Evolutionary conservation across 2,797 vertebrate species (phyloP).

Genomic region (Clarias fuscus): DNA sequence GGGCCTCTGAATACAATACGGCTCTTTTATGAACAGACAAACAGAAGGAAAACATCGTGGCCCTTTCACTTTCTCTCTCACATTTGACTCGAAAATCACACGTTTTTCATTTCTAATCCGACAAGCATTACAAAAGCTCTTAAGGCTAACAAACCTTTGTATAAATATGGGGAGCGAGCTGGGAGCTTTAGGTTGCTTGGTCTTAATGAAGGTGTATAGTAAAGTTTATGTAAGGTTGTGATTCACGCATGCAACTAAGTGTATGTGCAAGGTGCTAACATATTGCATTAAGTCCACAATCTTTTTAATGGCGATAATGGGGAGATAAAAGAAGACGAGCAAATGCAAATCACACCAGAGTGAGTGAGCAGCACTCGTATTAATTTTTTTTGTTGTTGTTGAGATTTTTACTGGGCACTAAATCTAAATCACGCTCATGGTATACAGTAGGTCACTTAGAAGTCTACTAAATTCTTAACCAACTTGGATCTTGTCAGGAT

Average conservation of each 20-base stretch:
- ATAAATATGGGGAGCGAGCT: background rate
- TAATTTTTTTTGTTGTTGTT: background rate
- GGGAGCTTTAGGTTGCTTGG: background rate
- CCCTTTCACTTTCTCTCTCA: slow-evolving; percentile 5
- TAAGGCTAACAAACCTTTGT: background rate
- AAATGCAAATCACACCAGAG: slow-evolving; percentile 10
- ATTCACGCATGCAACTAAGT: background rate
- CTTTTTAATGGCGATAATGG: background rate
- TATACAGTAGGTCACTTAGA: background rate
- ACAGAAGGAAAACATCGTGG: slow-evolving; percentile 3
- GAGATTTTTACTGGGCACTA: background rate
- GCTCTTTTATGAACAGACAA: background rate
- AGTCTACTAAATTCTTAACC: background rate
- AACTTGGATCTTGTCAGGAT: background rate
- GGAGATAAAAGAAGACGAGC: too few species aligned
- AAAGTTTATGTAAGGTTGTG: background rate
- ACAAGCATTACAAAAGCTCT: background rate
- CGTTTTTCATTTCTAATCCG: background rate
- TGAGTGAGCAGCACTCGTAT: background rate
- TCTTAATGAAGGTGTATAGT: background rate
- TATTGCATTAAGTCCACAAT: background rate
- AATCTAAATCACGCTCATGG: background rate
- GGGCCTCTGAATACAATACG: slow-evolving; percentile 30
- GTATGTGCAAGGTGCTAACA: background rate
- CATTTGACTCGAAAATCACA: slow-evolving; percentile 7